Conservation (phyloP, 1,140 invertebrate species). For the Onthophagus taurus region DNA sequence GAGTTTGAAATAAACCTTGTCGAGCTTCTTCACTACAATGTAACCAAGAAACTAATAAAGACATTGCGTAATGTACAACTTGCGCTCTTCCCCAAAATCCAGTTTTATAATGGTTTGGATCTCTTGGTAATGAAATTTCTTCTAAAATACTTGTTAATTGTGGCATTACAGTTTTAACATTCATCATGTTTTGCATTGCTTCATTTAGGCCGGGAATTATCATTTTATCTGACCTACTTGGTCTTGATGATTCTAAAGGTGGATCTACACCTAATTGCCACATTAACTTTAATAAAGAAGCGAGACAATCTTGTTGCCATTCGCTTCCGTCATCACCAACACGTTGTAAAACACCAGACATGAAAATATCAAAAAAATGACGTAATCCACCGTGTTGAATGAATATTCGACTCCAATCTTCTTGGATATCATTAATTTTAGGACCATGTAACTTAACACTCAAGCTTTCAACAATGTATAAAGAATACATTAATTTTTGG, state of each 20-base stretch:
- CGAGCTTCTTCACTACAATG: conserved; percentile 61
- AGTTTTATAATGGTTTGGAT: conserved; percentile 76
- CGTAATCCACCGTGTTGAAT: conserved; percentile 77
- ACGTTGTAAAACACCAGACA: conserved; percentile 65
- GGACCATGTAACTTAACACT: conserved; percentile 40
- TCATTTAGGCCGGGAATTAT: conserved; percentile 33
- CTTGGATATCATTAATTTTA: conserved; percentile 23
- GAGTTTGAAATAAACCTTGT: conserved; percentile 52
- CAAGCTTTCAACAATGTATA: conserved; percentile 81
- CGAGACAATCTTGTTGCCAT: conserved; percentile 91
- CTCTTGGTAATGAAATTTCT: conserved; percentile 68
- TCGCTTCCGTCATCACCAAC: conserved; percentile 64
- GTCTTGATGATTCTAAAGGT: conserved; percentile 36
- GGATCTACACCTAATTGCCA: conserved; percentile 73
- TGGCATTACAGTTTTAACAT: conserved; percentile 69
- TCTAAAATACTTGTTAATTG: conserved; percentile 77
- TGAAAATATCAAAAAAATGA: conserved; percentile 85
- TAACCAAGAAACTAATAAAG: conserved; percentile 72
- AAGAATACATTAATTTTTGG: conserved; percentile 89
- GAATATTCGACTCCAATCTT: conserved; percentile 65
- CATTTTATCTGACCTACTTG: conserved; percentile 31
- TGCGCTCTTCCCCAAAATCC: conserved; percentile 80
- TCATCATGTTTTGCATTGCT: conserved; percentile 73
- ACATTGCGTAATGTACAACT: conserved; percentile 71
- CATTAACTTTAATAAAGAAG: conserved; percentile 71